Evolutionary conservation across 2,888 invertebrate species (phyloP), one percentile per base, ranked within the genome.

Genomic region (Drosophila vallismaia): DNA sequence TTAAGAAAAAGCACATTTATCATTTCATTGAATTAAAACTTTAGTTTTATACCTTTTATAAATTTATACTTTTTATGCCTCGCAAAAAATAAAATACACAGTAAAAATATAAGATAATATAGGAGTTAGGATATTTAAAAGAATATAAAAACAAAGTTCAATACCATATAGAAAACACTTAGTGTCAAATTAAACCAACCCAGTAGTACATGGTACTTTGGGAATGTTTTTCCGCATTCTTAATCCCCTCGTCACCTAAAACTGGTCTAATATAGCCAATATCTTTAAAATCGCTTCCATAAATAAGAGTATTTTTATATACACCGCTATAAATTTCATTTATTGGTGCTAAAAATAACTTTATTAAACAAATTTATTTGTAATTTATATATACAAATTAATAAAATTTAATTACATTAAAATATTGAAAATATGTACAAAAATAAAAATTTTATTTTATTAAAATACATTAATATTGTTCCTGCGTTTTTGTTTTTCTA

Each of bases 391-490:
- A 38, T 38, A 31, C 33, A 54, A 59, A 46, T 24, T 54, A 60
- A 33, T 60, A 57, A 7, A 59, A 52, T 66, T 54, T 24, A 38
- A 69, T 67, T 60, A 52, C 28, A 66, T 67, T 67, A 60, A 51
- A 60, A 58, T 46, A 46, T 50, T 56, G 38, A 66, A 70, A 69
- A 52, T 49, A 44, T 75, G 72, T 77, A 71, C 63, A 80, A 68
- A 75, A 76, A 83, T 79, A 77, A 83, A 86, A 48, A 50, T 52
- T 58, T 62, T 69, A 69, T 66, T 76, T 74, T 24, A 77, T 42
- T 73, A 6, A 36, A 56, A 52, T 71, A 31, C 6, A 46, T 40
- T 29, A 33, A 29, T 48, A 38, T 28, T 14, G 26, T 29, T 26
- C 12, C 42, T 71, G 53, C 36, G 48, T 60, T 69, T 54, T 53